These are phyloP conservation scores for Nannoperca australis DNA, from an alignment of 2,797 vertebrate species.

Conservation along the genomic window DNA sequence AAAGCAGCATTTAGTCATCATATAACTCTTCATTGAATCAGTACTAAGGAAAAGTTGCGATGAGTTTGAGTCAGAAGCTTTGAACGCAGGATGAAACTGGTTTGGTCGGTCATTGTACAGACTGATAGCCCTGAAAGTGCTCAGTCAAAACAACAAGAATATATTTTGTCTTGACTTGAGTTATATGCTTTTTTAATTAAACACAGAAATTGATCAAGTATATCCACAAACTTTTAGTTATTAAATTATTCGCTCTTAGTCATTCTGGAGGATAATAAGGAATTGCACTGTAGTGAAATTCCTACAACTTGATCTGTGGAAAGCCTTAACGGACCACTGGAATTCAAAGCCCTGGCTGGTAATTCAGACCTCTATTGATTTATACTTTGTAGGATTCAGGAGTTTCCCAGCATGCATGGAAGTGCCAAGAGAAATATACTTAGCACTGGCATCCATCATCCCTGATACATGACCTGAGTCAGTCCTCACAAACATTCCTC, in stretches of 20 bases:
- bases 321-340: neutral
- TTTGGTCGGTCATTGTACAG: neutral
- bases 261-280: neutral
- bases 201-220: neutral
- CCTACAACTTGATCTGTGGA: neutral
- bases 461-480: slow-evolving; percentile 20
- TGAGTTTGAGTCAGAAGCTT: neutral
- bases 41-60: neutral
- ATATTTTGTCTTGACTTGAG: neutral
- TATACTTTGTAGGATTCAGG: slow-evolving; percentile 24
- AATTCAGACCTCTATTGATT: slow-evolving; percentile 18
- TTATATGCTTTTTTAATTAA: neutral
- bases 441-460: slow-evolving; percentile 20
- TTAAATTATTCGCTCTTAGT: neutral
- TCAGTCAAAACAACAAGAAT: neutral
- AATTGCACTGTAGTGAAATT: neutral
- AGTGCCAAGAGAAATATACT: slow-evolving; percentile 18
- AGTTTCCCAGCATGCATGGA: slow-evolving; percentile 39
- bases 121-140: neutral
- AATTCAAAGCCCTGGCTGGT: slow-evolving; percentile 7
- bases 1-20: slow-evolving; percentile 10
- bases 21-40: neutral
- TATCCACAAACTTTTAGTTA: neutral
- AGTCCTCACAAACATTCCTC: slow-evolving; percentile 28
- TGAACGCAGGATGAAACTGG: neutral